phyloP scores from a whole-genome alignment of 2,797 vertebrate genomes.

The Tokudaia tokunoshimensis region DNA sequence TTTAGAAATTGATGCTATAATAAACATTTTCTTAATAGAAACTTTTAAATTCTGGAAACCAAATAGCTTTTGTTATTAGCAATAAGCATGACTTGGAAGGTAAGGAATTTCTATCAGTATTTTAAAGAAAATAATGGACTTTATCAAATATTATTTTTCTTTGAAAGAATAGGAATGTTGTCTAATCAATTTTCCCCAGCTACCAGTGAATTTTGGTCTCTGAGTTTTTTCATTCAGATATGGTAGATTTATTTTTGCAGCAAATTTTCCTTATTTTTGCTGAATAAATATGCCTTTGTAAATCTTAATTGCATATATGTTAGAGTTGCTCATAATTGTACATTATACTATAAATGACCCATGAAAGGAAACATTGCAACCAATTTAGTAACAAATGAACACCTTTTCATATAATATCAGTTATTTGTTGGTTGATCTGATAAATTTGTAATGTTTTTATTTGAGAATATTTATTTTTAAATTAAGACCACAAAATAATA shows the following conservation, averaged over 20 bases:
- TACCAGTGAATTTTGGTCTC: constrained; percentile 4
- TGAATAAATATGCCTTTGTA: not conserved
- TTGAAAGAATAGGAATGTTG: not conserved
- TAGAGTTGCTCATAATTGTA: not conserved
- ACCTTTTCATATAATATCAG: not conserved
- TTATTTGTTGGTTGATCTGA: constrained; percentile 2
- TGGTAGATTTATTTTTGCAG: not conserved
- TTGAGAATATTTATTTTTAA: constrained; percentile 33
- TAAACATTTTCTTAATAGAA: not conserved
- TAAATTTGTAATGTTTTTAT: constrained; percentile 36
- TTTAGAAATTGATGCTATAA: not conserved
- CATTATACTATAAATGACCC: not conserved
- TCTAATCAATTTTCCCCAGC: not conserved
- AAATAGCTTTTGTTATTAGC: constrained; percentile 23
- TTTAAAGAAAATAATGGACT: not conserved
- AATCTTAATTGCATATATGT: not conserved
- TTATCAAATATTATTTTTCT: constrained; percentile 5
- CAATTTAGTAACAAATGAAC: constrained; percentile 14
- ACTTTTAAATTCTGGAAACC: constrained; percentile 36
- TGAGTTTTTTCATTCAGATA: constrained; percentile 33
- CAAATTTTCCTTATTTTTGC: not conserved
- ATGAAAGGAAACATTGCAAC: not conserved
- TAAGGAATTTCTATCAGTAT: constrained; percentile 29
- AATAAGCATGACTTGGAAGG: not conserved
- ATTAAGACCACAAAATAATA: constrained; percentile 36